Evolutionary conservation across 2,888 invertebrate genomes (phyloP), one percentile per base, ranked within the genome.

Genomic region (Drosophila suboccidentalis): DNA sequence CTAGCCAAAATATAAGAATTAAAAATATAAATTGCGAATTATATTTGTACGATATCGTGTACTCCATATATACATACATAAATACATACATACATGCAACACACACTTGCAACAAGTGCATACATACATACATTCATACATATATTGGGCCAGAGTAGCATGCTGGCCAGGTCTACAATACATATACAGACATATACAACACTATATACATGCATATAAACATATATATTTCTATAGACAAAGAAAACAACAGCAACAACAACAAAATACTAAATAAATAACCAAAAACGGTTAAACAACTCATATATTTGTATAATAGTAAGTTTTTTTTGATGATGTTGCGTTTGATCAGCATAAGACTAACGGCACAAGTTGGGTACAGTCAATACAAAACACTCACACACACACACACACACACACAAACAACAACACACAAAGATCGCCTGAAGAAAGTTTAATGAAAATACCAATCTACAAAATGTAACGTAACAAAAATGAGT

Each of bases 281-380:
- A 13, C 36, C 10, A 36, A 51, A 22, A 47, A 8, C 38, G 34
- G 22, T 47, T 17, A 49, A 34, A 64, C 43, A 59, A 17, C 53
- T 58, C 67, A 43, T 77, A 76, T 76, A 76, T 76, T 76, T 77
- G 73, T 76, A 75, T 60, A 66, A 64, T 58, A 76, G 64, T 51
- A 62, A 43, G 55, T 78, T 68, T 61, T 63, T 34, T 63, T 49
- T 49, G 39, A 32, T 19, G 8, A 34, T 47, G 50, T 36, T 36
- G 22, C 34, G 41, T 51, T 50, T n/a, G 38, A 62, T 22, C 51
- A 41, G 41, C 41, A 22, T 55, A 58, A 26, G 51, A 72, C 36
- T 67, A 41, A 49, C 29, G 34, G 43, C 65, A 66, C 47, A 65
- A 57, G 59, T 47, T 61, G 63, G 50, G 43, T 59, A 69, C 59